These are phyloP conservation scores for Diachasma alloeum DNA, from an alignment of 1,140 invertebrate genomes.

Conservation along the genomic window DNA sequence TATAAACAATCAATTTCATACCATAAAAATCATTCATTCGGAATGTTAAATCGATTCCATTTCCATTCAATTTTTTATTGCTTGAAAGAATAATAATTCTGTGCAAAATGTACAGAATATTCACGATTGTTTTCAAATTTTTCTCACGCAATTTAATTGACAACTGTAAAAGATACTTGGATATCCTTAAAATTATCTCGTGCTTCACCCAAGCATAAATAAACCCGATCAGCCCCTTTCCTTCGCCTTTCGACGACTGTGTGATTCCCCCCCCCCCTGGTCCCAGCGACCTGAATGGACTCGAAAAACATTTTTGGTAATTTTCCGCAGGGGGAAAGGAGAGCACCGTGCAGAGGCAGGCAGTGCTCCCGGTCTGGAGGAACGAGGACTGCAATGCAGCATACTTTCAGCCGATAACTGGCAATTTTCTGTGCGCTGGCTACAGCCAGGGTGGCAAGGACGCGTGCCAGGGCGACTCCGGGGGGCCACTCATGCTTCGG, in stretches of 20 bases:
- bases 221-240: not conserved
- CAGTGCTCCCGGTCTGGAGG: constrained; percentile 87
- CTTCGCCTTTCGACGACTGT: not conserved
- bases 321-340: constrained; percentile 75
- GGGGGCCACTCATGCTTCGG: constrained; percentile 86
- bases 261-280: not conserved
- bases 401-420: constrained; percentile 91
- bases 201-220: not conserved
- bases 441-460: constrained; percentile 90
- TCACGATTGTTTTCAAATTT: too few relatives aligned
- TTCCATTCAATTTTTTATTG: too few relatives aligned
- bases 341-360: constrained; percentile 83
- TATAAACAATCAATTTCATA: too few relatives aligned
- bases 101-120: too few relatives aligned
- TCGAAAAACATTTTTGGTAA: constrained; percentile 17
- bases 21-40: too few relatives aligned
- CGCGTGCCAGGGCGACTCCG: constrained; percentile 82
- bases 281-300: not conserved
- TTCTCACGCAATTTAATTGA: too few relatives aligned
- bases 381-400: constrained; percentile 90
- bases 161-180: too few relatives aligned
- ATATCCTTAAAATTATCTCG: not conserved
- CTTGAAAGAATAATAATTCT: too few relatives aligned
- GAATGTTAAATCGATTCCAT: too few relatives aligned
- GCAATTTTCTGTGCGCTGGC: constrained; percentile 90